These are phyloP conservation scores for Octomys mimax DNA, from an alignment of 2,797 vertebrate genomes.

Conservation along the genomic window DNA sequence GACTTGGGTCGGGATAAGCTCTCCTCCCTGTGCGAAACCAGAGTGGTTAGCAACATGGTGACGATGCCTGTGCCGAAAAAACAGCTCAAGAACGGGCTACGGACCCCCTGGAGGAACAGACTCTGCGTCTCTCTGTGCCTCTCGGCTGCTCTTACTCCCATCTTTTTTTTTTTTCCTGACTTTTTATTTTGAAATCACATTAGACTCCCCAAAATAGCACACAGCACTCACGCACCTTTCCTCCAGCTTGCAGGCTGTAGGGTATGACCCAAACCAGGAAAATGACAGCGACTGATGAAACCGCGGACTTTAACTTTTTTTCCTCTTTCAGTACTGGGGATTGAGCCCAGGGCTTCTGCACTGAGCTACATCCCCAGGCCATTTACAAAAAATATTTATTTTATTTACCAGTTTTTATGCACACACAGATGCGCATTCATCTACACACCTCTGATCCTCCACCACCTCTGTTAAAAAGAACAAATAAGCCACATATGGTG, in stretches of 20 bases:
- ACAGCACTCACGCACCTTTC: neutral
- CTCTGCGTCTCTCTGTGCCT: neutral
- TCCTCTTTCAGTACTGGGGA: neutral
- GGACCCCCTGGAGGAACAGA: neutral
- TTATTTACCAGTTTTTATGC: neutral
- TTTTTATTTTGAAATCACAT: conserved; percentile 26
- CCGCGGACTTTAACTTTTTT: neutral
- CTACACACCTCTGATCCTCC: no score
- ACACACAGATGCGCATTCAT: neutral
- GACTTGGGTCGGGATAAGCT: neutral
- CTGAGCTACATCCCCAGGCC: neutral
- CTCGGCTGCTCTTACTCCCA: neutral
- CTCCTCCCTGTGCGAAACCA: neutral
- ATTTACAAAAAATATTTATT: neutral
- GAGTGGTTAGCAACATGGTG: neutral
- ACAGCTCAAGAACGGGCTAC: neutral
- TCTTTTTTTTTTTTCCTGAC: neutral
- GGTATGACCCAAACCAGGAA: neutral
- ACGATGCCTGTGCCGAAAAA: neutral
- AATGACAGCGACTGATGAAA: accelerated
- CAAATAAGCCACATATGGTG: neutral
- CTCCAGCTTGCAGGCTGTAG: neutral
- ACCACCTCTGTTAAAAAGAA: neutral
- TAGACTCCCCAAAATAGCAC: neutral
- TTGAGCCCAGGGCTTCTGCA: neutral